Conservation (phyloP, 2,797 vertebrate species). For the Lagocephalus sceleratus region DNA sequence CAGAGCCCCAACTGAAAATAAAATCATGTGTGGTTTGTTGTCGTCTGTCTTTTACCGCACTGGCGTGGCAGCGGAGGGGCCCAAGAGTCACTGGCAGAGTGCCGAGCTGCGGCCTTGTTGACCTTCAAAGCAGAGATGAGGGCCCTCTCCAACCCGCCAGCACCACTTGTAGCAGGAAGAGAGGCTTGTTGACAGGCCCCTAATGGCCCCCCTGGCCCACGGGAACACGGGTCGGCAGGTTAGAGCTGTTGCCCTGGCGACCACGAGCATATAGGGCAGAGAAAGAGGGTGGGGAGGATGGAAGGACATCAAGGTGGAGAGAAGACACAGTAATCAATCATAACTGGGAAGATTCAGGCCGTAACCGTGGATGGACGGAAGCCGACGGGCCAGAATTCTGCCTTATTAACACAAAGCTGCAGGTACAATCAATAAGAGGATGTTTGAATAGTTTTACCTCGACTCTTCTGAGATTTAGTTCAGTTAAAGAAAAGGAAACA, state of each 20-base stretch:
- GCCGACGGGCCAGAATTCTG: not conserved
- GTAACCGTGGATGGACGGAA: not conserved
- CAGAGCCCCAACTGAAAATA: conserved; percentile 2
- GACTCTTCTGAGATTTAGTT: too few relatives aligned
- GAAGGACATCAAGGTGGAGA: conserved; percentile 20
- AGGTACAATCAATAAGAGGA: too few relatives aligned
- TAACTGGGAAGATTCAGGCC: conserved; percentile 1
- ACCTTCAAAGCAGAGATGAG: conserved; percentile 76
- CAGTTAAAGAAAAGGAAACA: too few relatives aligned
- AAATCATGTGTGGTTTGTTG: conserved; percentile 13
- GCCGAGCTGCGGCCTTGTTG: conserved; percentile 67
- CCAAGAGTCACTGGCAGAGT: conserved; percentile 69
- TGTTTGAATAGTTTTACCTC: too few relatives aligned
- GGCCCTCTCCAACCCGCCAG: conserved; percentile 70
- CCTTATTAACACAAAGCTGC: too few relatives aligned
- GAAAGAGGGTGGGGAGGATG: conserved; percentile 8
- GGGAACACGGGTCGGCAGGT: conserved; percentile 65
- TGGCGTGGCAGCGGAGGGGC: conserved; percentile 29
- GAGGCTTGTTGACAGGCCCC: conserved; percentile 77
- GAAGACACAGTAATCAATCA: conserved; percentile 13
- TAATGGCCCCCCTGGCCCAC: conserved; percentile 65
- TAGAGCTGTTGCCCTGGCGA: conserved; percentile 72
- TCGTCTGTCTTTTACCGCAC: conserved; percentile 32
- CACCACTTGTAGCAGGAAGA: conserved; percentile 77
- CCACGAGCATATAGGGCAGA: conserved; percentile 43